Base-by-base conservation (phyloP, 2,888 invertebrate species). In the Callyntrura sp. region DNA sequence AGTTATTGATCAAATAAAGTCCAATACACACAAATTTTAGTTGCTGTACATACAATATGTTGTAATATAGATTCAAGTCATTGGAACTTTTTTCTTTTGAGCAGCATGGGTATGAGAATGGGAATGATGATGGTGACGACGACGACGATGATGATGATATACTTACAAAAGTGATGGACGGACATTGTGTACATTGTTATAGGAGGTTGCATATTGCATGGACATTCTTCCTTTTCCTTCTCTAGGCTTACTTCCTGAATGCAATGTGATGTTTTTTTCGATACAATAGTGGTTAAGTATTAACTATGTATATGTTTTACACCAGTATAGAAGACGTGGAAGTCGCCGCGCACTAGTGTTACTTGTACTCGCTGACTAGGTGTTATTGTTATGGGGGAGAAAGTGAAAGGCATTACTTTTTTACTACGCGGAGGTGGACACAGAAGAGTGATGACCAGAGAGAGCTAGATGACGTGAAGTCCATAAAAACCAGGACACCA, bases 1-100 rank as follows among this genome's bases (percentile, higher is more conserved):
- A 78, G 83, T 89, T 89, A 89, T 89, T 89, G 89, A 89, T 89
- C 89, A 89, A 89, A 89, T 89, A 89, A 89, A 79, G 78, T 89
- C 84, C 89, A 83, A 82, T 81, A 88, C 82, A 88, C 48, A 83
- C 57, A 88, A 62, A 57, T 76, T 88, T 76, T 79, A 78, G 78
- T 48, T 48, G 73, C 25, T 76, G 48, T 25, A 17, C 45, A 70
- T 5, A 70, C 14, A 43, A 11, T 60, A 35, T 70, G 70, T 70
- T 45, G 70, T 35, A 45, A 35, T 70, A n/a, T 70, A 20, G 45
- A 70, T 62, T 62, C 25, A 62, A 25, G 14, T 25, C 62, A 62
- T 12, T 45, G 45, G 43, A 84, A 25, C 45, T 57, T 57, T 11
- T 68, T n/a, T n/a, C n/a, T n/a, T n/a, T n/a, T n/a, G 68, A 48